A percentile compares a stretch with the other conserved stretches of the same genome.
phyloP scores from a whole-genome alignment of 2,888 invertebrate species.

The Hedychridium roseum region DNA sequence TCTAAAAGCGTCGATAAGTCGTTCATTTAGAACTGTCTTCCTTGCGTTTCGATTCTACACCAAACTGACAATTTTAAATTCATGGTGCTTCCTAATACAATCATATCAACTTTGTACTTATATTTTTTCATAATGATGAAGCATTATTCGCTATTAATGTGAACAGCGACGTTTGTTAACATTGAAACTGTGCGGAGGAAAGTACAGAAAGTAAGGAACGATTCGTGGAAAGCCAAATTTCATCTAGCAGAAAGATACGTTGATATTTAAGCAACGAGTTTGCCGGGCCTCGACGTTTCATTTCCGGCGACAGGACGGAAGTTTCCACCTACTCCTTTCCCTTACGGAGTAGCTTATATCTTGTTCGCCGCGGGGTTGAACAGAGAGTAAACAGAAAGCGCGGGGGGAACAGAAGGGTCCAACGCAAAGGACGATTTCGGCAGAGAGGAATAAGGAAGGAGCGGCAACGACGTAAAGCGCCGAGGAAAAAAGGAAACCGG shows the following conservation, averaged over 20 bases:
- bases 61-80: no score
- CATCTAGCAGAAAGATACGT: conserved; percentile 23
- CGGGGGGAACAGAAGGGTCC: conserved; percentile 10
- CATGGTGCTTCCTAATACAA: no score
- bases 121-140: no score
- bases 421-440: conserved; percentile 1
- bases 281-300: conserved; percentile 42
- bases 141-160: no score
- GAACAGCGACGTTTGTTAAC: no score
- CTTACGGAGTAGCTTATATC: conserved; percentile 33
- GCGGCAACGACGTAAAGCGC: conserved; percentile 7
- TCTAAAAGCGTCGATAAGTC: no score
- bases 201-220: conserved; percentile 15
- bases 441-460: neutral
- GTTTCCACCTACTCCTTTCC: conserved; percentile 35
- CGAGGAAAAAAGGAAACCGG: no score
- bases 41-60: no score
- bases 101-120: no score
- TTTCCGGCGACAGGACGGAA: conserved; percentile 46
- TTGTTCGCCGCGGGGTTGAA: conserved; percentile 25
- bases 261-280: conserved; percentile 33
- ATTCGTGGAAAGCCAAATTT: conserved; percentile 25
- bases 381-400: neutral
- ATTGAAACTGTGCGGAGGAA: no score
- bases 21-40: no score